Conservation (phyloP, 2,797 vertebrate species). For the Sebastes hopkinsi region DNA sequence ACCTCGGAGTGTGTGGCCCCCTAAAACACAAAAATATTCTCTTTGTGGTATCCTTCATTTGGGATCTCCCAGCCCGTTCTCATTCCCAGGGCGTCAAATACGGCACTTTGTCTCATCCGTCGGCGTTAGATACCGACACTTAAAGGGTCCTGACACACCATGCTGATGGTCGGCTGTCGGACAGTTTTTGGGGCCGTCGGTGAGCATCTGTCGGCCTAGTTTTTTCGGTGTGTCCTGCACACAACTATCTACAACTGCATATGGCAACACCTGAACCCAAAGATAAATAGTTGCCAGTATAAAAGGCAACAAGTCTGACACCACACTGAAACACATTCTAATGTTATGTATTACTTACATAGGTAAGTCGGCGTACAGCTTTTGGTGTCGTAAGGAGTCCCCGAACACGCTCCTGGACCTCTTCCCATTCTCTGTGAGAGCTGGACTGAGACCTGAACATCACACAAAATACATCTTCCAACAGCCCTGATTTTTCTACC, state of each 20-base stretch:
- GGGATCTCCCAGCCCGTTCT: not conserved
- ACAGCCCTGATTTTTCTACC: not conserved
- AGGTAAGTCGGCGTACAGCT: constrained; percentile 74
- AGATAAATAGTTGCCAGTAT: not conserved
- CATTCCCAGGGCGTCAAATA: no score
- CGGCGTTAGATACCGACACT: no score
- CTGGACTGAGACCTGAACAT: constrained; percentile 63
- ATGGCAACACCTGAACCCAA: not conserved
- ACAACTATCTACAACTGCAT: not conserved
- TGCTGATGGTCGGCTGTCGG: fast-evolving
- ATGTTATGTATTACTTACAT: constrained; percentile 72
- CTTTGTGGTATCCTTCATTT: not conserved
- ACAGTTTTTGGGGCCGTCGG: no score
- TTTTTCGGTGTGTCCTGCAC: fast-evolving
- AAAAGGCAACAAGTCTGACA: not conserved
- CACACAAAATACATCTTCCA: not conserved
- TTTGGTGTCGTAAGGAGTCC: constrained; percentile 81
- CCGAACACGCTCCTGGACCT: constrained; percentile 82
- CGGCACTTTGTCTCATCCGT: fast-evolving
- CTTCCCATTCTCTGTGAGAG: constrained; percentile 78
- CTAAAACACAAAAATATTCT: constrained; percentile 55
- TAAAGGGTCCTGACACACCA: no score
- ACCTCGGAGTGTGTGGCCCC: constrained; percentile 77
- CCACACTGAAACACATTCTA: not conserved
- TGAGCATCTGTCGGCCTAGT: no score